Conservation (phyloP, 2,797 vertebrate genomes). For the Sardinella longiceps region DNA sequence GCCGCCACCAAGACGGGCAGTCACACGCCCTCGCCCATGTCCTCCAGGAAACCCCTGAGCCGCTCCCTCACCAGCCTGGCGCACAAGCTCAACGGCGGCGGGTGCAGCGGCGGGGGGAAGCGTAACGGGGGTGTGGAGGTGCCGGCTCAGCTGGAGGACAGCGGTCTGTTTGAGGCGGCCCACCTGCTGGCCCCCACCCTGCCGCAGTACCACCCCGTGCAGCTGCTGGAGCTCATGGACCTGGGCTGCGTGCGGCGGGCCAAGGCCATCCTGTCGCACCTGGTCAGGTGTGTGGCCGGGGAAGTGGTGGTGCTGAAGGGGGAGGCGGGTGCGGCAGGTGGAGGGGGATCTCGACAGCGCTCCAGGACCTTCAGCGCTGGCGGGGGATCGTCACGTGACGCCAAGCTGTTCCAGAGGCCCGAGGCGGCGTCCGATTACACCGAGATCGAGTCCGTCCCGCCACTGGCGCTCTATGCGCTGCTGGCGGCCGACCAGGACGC, state of each 20-base stretch:
- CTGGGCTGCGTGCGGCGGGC: conserved; percentile 92
- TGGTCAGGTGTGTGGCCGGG: conserved; percentile 97
- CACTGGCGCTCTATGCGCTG: conserved; percentile 91
- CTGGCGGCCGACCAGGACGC: conserved; percentile 91
- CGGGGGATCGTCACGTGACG: conserved; percentile 89
- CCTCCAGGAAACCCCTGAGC: conserved; percentile 83
- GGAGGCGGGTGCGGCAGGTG: conserved; percentile 72
- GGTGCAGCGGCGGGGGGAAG: conserved; percentile 67
- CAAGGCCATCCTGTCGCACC: conserved; percentile 95
- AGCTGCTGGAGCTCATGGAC: conserved; percentile 96
- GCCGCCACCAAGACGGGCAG: conserved; percentile 81
- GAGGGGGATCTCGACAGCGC: conserved; percentile 82
- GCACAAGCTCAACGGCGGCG: conserved; percentile 94
- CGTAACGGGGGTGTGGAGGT: conserved; percentile 73
- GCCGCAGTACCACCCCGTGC: conserved; percentile 96
- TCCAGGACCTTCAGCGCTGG: conserved; percentile 93
- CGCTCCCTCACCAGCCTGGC: conserved; percentile 95
- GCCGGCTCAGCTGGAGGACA: conserved; percentile 91
- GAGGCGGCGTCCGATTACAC: conserved; percentile 86
- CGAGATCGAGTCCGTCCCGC: conserved; percentile 95
- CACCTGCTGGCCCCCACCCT: conserved; percentile 91
- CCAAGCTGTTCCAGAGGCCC: conserved; percentile 85
- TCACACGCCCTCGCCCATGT: conserved; percentile 57
- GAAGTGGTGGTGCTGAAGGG: conserved; percentile 86
- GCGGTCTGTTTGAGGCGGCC: conserved; percentile 95